Evolutionary conservation across 1,140 invertebrate species (phyloP), one percentile per base, ranked within the genome.

Genomic region (Riptortus pedestris): DNA sequence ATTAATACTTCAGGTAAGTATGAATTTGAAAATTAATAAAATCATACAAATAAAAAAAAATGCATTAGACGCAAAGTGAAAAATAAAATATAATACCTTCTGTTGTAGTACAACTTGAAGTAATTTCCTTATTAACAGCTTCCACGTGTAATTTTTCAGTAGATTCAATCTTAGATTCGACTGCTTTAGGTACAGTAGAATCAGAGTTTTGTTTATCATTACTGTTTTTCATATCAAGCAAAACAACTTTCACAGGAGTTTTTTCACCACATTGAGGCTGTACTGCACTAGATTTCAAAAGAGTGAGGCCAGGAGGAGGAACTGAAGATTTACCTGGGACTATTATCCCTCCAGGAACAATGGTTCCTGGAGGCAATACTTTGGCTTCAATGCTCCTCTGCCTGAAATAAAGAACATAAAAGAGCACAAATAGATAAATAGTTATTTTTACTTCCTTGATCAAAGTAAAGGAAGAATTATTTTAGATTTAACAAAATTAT

Each of bases 191-290:
- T n/a, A n/a, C n/a, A n/a, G n/a, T n/a, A n/a, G n/a, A n/a, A n/a
- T n/a, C n/a, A n/a, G n/a, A n/a, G n/a, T n/a, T n/a, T n/a, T n/a
- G n/a, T n/a, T n/a, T n/a, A n/a, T n/a, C n/a, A n/a, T n/a, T n/a
- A 7, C 31, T 38, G 5, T 55, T 24, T 55, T 55, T 55, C 51
- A 55, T 55, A 55, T 55, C 51, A 2, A 55, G 18, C 24, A 55
- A 22, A 24, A 55, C 24, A 1, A 55, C 18, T 27, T 55, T 55
- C 45, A 47, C 22, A 5, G 18, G 45, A 5, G 45, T 18, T 24
- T 26, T 55, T 7, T 55, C 51, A 9, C 51, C 24, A 9, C 20
- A 3, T 27, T 22, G 51, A 14, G 22, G 2, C 14, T 55, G 51
- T 1, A 22, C 14, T 24, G 20, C 12, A 55, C 20, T 11, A 55